Conservation (phyloP, 2,797 vertebrate genomes). For the Danio aesculapii region DNA sequence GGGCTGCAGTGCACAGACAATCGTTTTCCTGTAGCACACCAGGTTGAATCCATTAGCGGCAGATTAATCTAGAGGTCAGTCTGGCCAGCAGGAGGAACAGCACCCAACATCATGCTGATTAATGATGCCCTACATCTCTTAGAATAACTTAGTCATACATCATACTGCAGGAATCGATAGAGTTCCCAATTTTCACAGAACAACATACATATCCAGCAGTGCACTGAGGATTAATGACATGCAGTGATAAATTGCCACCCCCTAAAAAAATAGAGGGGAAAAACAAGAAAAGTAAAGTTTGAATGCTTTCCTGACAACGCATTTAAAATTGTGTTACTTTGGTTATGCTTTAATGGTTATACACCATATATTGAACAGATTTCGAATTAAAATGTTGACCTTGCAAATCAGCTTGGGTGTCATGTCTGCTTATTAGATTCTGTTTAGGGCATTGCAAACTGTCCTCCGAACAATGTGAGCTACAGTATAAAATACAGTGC, state of each 20-base stretch:
- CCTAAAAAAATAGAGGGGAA: too few relatives aligned
- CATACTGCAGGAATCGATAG: slow-evolving; percentile 38
- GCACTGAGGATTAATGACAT: not conserved
- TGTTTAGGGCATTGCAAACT: not conserved
- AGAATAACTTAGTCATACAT: slow-evolving; percentile 13
- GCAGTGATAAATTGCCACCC: not conserved
- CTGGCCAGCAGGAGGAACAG: not conserved
- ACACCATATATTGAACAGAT: not conserved
- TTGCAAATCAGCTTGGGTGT: not conserved
- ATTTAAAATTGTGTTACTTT: not conserved
- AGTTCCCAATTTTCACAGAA: slow-evolving; percentile 3
- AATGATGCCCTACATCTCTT: slow-evolving; percentile 17
- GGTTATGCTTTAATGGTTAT: not conserved
- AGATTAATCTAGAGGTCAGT: slow-evolving; percentile 34
- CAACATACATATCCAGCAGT: not conserved
- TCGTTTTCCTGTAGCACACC: not conserved
- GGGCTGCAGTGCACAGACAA: slow-evolving; percentile 6
- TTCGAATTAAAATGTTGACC: not conserved
- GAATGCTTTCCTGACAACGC: not conserved
- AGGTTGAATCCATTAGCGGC: slow-evolving; percentile 33
- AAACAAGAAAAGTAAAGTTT: not conserved
- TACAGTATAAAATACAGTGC: too few relatives aligned
- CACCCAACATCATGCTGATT: slow-evolving; percentile 29
- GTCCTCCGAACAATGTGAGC: too few relatives aligned
- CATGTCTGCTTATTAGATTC: not conserved